Evolutionary conservation across 2,113 vertebrate species (phyloP), one percentile per base, ranked within the genome.

Genomic region (Podarcis muralis): DNA sequence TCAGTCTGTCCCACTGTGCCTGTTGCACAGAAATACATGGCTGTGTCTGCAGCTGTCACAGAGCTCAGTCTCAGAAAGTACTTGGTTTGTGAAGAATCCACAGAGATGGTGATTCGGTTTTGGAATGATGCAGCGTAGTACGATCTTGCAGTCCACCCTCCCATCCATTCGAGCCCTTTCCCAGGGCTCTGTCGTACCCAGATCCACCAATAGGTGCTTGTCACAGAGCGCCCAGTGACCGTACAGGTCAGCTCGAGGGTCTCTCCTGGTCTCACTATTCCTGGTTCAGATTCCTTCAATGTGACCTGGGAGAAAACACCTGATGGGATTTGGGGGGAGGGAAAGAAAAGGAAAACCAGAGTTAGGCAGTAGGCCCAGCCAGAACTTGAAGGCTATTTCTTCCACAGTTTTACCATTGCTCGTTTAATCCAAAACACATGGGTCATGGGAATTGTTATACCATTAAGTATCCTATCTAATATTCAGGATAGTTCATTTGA

Each of bases 131-230:
- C 0, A 15, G 37, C 18, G 18, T 87, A 88, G 5, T 23, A 18
- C 3, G 62, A 15, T 37, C 25, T 69, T 1, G 1, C n/a, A 1
- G 0, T 71, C 85, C 85, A 87, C 4, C 1, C 11, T 5, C 66
- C 86, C 43, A 84, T 84, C 66, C 65, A 87, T 11, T 72, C 68
- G 2, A 87, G 66, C 4, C 66, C 66, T 40, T 72, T 53, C 40
- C 77, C 66, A 11, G 86, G 65, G 23, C 20, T 15, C 32, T 78
- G 75, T 2, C 11, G 85, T 12, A 86, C 4, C 85, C 65, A 80
- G n/a, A 4, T 0, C 85, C 40, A 69, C 0, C 0, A 5, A 1
- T 6, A 0, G n/a, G 65, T 37, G 43, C n/a, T 59, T 2, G 43
- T 81, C 12, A 71, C 7, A 1, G 65, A 37, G n/a, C 3, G 43